Conservation (phyloP, 2,797 vertebrate species). For the Anabas testudineus region DNA sequence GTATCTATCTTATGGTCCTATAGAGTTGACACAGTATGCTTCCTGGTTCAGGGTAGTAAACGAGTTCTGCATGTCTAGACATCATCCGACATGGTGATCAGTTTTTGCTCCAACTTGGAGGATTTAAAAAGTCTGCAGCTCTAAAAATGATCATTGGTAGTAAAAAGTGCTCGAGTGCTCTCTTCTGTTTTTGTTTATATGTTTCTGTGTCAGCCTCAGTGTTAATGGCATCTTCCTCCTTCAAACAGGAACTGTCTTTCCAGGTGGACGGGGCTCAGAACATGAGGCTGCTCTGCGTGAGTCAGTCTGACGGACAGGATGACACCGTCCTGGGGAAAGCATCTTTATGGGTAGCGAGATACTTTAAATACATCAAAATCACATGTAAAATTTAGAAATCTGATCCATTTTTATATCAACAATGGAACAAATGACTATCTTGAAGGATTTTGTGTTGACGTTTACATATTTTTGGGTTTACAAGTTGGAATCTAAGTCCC, state of each 20-base stretch:
- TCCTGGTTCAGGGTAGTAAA: not conserved
- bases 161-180: constrained; percentile 46
- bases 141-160: constrained; percentile 62
- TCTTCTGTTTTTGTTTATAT: no score
- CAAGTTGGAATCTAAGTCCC: constrained; percentile 71
- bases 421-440: no score
- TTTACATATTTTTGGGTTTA: constrained; percentile 6
- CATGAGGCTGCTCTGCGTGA: constrained; percentile 77
- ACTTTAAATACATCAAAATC: not conserved
- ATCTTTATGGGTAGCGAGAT: constrained; percentile 64
- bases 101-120: constrained; percentile 8
- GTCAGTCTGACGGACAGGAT: constrained; percentile 56
- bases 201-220: not conserved
- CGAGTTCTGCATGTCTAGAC: constrained; percentile 63
- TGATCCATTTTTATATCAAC: not conserved
- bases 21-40: not conserved
- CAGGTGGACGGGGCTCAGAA: constrained; percentile 80
- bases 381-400: not conserved
- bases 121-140: constrained; percentile 47
- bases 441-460: not conserved
- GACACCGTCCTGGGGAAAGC: constrained; percentile 74
- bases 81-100: constrained; percentile 39
- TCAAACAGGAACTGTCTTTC: constrained; percentile 81
- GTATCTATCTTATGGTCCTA: not conserved
- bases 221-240: not conserved